phyloP scores from a whole-genome alignment of 64 coral and sea anemone genomes.

The Acropora tenuis region DNA sequence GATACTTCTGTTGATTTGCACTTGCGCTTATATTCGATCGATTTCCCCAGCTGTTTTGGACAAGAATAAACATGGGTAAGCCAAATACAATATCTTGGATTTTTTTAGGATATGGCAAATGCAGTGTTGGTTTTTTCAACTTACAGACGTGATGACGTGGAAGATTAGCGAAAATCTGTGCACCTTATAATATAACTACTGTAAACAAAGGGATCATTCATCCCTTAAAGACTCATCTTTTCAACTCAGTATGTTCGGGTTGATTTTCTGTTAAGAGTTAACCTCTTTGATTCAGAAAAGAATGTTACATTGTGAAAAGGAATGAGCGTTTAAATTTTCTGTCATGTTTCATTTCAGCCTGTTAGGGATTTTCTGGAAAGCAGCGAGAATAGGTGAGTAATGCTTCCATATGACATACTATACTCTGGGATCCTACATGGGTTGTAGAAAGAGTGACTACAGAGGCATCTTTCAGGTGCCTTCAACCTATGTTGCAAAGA shows the following conservation, averaged over 20 bases:
- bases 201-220: no score
- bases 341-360: conserved; percentile 49
- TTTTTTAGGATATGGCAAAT: neutral
- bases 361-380: conserved; percentile 97
- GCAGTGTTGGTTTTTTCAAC: no score
- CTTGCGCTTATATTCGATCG: conserved; percentile 92
- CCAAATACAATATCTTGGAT: neutral
- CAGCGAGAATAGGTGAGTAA: conserved; percentile 95
- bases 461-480: no score
- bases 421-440: no score
- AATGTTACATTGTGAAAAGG: no score
- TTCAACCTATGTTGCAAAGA: no score
- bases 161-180: neutral
- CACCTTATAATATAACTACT: no score
- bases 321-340: neutral
- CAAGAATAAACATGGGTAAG: conserved; percentile 99
- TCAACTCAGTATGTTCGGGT: no score
- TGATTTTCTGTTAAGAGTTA: no score
- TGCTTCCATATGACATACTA: neutral
- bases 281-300: no score
- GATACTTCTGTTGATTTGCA: conserved; percentile 92
- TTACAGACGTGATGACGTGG: neutral
- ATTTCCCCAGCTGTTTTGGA: conserved; percentile 88
- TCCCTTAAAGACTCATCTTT: no score
- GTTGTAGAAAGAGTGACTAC: no score